phyloP scores from a whole-genome alignment of 2,113 vertebrate genomes.

The Crotophaga sulcirostris region DNA sequence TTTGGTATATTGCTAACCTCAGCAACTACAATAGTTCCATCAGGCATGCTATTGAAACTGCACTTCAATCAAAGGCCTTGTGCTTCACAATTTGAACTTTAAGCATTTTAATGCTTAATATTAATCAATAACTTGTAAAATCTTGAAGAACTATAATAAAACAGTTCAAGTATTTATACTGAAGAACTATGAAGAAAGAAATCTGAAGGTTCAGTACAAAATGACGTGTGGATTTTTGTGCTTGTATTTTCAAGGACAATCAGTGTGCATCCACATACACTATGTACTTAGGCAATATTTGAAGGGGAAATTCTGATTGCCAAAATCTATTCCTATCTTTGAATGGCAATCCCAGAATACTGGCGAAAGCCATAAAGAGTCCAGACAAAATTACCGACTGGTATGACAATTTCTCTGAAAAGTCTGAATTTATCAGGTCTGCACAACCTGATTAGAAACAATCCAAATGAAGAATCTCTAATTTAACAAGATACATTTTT shows the following conservation, averaged over 20 bases:
- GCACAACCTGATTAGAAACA: not conserved
- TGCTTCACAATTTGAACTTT: not conserved
- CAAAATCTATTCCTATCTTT: not conserved
- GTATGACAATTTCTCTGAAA: not conserved
- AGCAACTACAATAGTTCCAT: not conserved
- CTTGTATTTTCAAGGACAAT: not conserved
- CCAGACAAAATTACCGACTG: not conserved
- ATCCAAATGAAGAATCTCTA: not conserved
- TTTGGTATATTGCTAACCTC: not conserved
- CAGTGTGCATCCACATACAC: not conserved
- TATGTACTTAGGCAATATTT: not conserved
- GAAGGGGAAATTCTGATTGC: not conserved
- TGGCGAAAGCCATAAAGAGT: not conserved
- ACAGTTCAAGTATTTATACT: not conserved
- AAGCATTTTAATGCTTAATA: not conserved
- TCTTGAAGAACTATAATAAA: not conserved
- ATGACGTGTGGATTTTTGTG: not conserved
- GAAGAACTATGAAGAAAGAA: not conserved
- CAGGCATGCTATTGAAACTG: rapidly evolving
- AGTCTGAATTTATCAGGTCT: not conserved
- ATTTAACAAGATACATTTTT: not conserved
- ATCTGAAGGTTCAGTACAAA: not conserved
- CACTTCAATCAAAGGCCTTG: not conserved
- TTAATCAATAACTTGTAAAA: not conserved
- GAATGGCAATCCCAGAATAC: not conserved